Evolutionary conservation across 2,113 vertebrate species (phyloP).

Genomic region (Lethenteron reissneri): DNA sequence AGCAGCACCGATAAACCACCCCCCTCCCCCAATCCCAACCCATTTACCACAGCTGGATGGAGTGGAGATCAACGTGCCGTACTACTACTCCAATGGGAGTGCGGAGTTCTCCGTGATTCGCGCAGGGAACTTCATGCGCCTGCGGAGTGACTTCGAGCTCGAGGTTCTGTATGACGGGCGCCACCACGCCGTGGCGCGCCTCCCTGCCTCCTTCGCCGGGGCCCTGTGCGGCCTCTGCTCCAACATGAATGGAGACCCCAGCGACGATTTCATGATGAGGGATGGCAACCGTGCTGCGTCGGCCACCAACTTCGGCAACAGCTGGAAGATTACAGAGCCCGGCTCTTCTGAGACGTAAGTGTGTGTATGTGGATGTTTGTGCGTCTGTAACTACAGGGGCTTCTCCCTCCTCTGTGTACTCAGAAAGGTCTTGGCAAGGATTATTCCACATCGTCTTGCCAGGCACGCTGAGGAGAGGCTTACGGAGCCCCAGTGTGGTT

Average conservation of each 20-base stretch:
- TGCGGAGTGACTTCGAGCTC: background rate
- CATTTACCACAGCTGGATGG: background rate
- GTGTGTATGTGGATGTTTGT: too few relatives aligned
- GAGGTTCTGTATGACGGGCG: background rate
- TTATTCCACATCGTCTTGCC: too few relatives aligned
- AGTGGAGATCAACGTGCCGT: background rate
- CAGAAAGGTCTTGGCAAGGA: too few relatives aligned
- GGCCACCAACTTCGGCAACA: background rate
- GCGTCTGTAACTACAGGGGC: too few relatives aligned
- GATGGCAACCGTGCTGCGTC: background rate
- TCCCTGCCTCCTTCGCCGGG: background rate
- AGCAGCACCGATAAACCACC: too few relatives aligned
- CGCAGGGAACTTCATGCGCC: background rate
- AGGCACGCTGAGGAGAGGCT: too few relatives aligned
- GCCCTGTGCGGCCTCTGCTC: background rate
- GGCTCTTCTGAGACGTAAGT: too few relatives aligned
- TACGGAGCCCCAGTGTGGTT: too few relatives aligned
- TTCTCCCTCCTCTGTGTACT: too few relatives aligned
- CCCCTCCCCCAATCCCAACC: too few relatives aligned
- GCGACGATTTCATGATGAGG: background rate
- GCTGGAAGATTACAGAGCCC: background rate
- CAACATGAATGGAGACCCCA: slow-evolving; percentile 1
- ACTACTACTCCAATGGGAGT: background rate
- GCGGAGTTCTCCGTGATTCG: background rate
- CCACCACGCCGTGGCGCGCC: background rate